Evolutionary conservation across 2,888 invertebrate genomes (phyloP).

Genomic region (Leistus spinibarbis): DNA sequence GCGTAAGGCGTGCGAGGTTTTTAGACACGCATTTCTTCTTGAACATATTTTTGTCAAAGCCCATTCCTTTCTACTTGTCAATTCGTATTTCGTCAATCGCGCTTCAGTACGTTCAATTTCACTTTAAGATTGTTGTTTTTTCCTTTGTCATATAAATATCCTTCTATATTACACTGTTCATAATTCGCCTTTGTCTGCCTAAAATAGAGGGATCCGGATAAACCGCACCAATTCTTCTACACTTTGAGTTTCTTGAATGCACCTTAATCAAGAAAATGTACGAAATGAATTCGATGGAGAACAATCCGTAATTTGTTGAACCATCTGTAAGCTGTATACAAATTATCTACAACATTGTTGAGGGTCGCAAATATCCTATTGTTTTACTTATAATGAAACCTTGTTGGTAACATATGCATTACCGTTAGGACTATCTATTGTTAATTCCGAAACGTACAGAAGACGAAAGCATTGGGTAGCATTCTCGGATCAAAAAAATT

Average conservation of each 20-base stretch:
- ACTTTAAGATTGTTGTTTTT: slow-evolving; percentile 22
- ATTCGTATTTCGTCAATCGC: slow-evolving; percentile 51
- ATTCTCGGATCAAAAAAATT: too few relatives aligned
- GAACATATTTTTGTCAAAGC: slow-evolving; percentile 58
- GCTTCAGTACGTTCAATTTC: slow-evolving; percentile 49
- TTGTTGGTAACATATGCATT: not conserved
- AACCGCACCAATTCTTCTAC: slow-evolving; percentile 12
- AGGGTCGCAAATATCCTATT: not conserved
- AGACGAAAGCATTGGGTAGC: too few relatives aligned
- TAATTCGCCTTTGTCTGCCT: slow-evolving; percentile 17
- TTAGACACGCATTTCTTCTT: slow-evolving; percentile 55
- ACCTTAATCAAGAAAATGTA: slow-evolving; percentile 7
- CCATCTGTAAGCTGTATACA: not conserved
- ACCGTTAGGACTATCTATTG: too few relatives aligned
- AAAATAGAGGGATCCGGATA: not conserved
- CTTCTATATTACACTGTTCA: slow-evolving; percentile 12
- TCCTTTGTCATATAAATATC: not conserved
- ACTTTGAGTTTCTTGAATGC: slow-evolving; percentile 23
- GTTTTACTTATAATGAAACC: not conserved
- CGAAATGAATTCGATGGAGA: not conserved
- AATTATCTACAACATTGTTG: not conserved
- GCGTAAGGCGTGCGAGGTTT: slow-evolving; percentile 55
- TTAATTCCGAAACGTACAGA: too few relatives aligned
- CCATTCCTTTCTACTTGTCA: slow-evolving; percentile 54
- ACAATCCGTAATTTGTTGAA: not conserved